A percentile compares a stretch with the other conserved stretches of the same genome.
phyloP scores from a whole-genome alignment of 2,888 invertebrate genomes.

The Chloroclystis v-ata region DNA sequence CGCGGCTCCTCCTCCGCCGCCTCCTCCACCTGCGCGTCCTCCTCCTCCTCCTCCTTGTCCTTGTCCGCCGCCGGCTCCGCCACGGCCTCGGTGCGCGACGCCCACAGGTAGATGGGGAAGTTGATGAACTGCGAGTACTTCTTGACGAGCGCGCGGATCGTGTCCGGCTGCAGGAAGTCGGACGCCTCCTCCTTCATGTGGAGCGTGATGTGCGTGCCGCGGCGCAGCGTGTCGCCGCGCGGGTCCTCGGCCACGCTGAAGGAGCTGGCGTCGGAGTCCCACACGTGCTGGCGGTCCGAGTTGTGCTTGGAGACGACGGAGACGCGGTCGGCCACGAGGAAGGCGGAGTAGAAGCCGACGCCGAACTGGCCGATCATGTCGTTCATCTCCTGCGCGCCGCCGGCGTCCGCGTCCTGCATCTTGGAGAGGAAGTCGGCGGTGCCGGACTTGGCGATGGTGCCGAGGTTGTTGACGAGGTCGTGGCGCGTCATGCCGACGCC shows the following conservation, averaged over 20 bases:
- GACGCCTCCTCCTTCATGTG: conserved; percentile 97
- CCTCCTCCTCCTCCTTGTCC: conserved; percentile 44
- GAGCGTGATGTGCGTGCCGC: conserved; percentile 92
- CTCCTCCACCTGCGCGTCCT: conserved; percentile 82
- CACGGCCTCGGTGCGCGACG: conserved; percentile 67
- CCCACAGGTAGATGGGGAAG: conserved; percentile 98
- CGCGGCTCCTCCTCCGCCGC: conserved; percentile 81
- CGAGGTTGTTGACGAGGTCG: conserved; percentile 96
- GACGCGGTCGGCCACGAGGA: conserved; percentile 97
- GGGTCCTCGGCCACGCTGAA: conserved; percentile 96
- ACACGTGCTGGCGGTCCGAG: conserved; percentile 95
- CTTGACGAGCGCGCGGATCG: conserved; percentile 92
- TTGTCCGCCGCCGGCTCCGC: conserved; percentile 31
- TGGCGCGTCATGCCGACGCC: conserved; percentile 98
- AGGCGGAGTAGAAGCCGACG: conserved; percentile 99
- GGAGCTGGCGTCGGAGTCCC: conserved; percentile 96
- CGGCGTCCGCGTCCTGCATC: conserved; percentile 84
- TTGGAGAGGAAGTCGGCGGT: conserved; percentile 97
- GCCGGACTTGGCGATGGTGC: conserved; percentile 98
- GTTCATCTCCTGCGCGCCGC: conserved; percentile 84
- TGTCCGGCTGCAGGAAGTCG: conserved; percentile 96
- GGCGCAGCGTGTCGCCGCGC: conserved; percentile 91
- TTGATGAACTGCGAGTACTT: conserved; percentile 99
- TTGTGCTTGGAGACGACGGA: conserved; percentile 97
- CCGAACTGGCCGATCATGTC: conserved; percentile 99